Evolutionary conservation across 2,797 vertebrate species (phyloP), one percentile per base, ranked within the genome.

Genomic region (Pachyuromys duprasi): DNA sequence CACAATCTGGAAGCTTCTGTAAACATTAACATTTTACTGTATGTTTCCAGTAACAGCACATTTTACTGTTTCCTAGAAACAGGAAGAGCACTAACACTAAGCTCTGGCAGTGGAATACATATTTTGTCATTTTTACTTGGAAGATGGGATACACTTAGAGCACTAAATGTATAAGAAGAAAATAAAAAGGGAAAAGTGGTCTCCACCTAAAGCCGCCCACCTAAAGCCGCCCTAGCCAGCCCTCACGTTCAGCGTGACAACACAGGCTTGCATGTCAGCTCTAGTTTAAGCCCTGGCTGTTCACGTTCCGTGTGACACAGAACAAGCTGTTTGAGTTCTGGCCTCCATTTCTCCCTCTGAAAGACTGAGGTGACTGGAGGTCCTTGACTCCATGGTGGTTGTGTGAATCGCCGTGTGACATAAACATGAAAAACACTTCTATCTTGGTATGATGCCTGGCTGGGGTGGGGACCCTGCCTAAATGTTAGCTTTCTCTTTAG

Each of bases 1-100:
- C 18, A 95, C 94, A 89, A 89, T 76, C 39, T 83, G 20, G 65
- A 79, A 92, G 92, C 67, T 79, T 63, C 49, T 49, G 49, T 49
- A 49, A 49, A 49, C 49, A 49, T 5, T 49, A 11, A 53, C 4
- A 90, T 89, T 79, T 94, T 82, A 89, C 31, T 67, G 86, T 89
- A 86, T 69, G 86, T 20, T 33, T 81, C 78, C 14, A 91, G 18
- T 11, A 95, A 49, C 49, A 49, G 49, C 11, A 49, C 49, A 49
- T 49, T 49, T 49, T 49, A 49, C 49, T 49, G 49, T 49, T 49
- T 49, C 36, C 9, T 92, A 89, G 57, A 89, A 82, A 80, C 31
- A 67, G 62, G 0, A 79, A 83, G 63, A 88, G 72, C 53, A 78
- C 57, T 26, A 94, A 91, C 39, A 55, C n/a, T 49, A n/a, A 76